Evolutionary conservation across 2,888 invertebrate species (phyloP).

Genomic region (Netelia fuscicornis): DNA sequence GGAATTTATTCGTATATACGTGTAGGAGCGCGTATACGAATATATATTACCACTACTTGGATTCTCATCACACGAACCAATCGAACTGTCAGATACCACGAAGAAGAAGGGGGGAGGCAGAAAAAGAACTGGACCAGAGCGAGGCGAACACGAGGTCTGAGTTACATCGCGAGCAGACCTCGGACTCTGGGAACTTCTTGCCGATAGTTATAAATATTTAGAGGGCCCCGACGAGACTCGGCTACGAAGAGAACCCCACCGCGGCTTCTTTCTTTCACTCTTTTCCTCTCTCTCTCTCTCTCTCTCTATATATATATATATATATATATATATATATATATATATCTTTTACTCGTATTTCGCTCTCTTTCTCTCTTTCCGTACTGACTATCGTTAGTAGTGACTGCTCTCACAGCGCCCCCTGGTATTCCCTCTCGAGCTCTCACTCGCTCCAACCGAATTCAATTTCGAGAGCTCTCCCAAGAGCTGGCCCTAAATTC

Average conservation of each 20-base stretch:
- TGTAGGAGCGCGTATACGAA: not conserved
- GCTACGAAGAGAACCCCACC: constrained; percentile 55
- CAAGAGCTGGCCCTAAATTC: constrained; percentile 62
- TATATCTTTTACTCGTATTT: not conserved
- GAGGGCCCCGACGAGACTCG: constrained; percentile 59
- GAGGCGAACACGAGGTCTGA: constrained; percentile 53
- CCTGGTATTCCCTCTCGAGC: constrained; percentile 42
- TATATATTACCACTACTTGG: constrained; percentile 12
- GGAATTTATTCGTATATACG: constrained; percentile 9
- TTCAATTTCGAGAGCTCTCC: constrained; percentile 65
- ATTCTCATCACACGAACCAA: constrained; percentile 53
- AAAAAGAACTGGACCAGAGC: constrained; percentile 57
- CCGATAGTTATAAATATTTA: constrained; percentile 72
- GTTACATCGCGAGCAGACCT: constrained; percentile 45
- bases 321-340: no score
- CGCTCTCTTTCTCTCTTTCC: constrained; percentile 43
- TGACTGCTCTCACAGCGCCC: constrained; percentile 9
- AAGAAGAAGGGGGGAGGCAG: constrained; percentile 11
- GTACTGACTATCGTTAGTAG: constrained; percentile 10
- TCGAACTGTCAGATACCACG: constrained; percentile 58
- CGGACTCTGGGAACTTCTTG: constrained; percentile 65
- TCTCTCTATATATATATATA: no score
- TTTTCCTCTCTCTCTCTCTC: constrained; percentile 21
- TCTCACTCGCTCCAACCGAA: constrained; percentile 59
- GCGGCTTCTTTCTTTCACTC: constrained; percentile 57